A percentile compares a stretch with the other conserved stretches of the same genome.
These are phyloP conservation scores for Henricia sp. DNA, from an alignment of 53 echinoderm and acorn worm species.

Conservation along the genomic window DNA sequence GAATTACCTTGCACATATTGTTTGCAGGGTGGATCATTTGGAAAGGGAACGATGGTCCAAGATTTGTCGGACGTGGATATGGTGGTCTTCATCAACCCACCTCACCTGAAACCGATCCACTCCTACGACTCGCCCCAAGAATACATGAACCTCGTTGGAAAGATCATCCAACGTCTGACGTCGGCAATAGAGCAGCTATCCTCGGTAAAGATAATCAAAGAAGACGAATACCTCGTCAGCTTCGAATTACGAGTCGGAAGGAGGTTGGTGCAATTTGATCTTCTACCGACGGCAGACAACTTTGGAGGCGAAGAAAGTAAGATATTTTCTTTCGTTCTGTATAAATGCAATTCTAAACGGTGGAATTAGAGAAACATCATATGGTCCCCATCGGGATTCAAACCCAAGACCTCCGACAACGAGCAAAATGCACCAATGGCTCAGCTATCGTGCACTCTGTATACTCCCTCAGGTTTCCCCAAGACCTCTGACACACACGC, in stretches of 20 bases:
- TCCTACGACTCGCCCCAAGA: background rate
- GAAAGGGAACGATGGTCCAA: slow-evolving; percentile 46
- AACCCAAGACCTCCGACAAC: too few species aligned
- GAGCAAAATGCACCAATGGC: too few species aligned
- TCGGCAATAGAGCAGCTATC: background rate
- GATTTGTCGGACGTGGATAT: slow-evolving; percentile 39
- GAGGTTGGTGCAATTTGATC: slow-evolving; percentile 8
- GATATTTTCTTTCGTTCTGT: too few species aligned
- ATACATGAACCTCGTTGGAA: background rate
- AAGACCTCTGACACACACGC: too few species aligned
- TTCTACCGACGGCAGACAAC: slow-evolving; percentile 39
- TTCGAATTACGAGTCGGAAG: slow-evolving; percentile 3
- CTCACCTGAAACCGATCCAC: background rate
- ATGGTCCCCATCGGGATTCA: too few species aligned
- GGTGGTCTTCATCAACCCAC: slow-evolving; percentile 24
- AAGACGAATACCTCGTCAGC: slow-evolving; percentile 1
- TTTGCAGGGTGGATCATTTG: slow-evolving; percentile 32
- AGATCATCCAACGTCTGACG: background rate
- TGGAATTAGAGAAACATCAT: too few species aligned
- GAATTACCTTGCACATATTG: too few species aligned
- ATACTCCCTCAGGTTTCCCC: too few species aligned
- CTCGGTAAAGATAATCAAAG: background rate
- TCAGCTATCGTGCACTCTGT: too few species aligned
- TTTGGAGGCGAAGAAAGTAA: too few species aligned
- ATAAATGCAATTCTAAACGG: too few species aligned